Conservation (phyloP, 2,888 invertebrate genomes). For the Anthrax anthrax region DNA sequence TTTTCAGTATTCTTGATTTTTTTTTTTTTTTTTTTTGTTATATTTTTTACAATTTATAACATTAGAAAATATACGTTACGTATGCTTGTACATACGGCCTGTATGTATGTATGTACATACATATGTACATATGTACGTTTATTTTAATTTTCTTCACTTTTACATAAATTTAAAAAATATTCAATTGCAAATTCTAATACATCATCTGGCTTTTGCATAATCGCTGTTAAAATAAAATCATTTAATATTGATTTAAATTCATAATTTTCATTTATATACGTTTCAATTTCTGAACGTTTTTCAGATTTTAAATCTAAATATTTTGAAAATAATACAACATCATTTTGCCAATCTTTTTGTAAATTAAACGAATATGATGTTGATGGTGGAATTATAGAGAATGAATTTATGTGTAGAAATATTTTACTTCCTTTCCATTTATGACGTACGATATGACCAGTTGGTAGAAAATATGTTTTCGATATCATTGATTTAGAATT, state of each 20-base stretch:
- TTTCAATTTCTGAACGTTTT: conserved; percentile 3
- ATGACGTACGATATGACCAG: conserved; percentile 9
- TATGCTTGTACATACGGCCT: no score
- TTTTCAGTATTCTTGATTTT: no score
- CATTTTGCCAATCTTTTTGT: conserved; percentile 7
- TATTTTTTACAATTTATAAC: no score
- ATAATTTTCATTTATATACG: conserved; percentile 7
- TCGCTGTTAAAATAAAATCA: conserved; percentile 8
- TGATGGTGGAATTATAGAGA: conserved; percentile 2
- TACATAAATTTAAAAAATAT: conserved; percentile 9
- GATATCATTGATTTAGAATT: conserved; percentile 5
- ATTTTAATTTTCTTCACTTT: background rate
- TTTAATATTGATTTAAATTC: conserved; percentile 8
- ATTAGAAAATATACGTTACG: no score
- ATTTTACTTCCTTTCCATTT: conserved; percentile 6
- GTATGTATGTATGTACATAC: no score
- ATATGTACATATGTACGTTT: no score
- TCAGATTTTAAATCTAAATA: conserved; percentile 9
- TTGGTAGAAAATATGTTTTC: conserved; percentile 7
- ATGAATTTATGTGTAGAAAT: conserved; percentile 9
- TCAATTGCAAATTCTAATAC: conserved; percentile 10
- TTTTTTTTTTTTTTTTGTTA: no score
- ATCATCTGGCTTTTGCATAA: conserved; percentile 8
- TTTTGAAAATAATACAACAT: conserved; percentile 7
- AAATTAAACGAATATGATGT: background rate